Evolutionary conservation across 2,888 invertebrate genomes (phyloP).

Genomic region (Theristus sp.): DNA sequence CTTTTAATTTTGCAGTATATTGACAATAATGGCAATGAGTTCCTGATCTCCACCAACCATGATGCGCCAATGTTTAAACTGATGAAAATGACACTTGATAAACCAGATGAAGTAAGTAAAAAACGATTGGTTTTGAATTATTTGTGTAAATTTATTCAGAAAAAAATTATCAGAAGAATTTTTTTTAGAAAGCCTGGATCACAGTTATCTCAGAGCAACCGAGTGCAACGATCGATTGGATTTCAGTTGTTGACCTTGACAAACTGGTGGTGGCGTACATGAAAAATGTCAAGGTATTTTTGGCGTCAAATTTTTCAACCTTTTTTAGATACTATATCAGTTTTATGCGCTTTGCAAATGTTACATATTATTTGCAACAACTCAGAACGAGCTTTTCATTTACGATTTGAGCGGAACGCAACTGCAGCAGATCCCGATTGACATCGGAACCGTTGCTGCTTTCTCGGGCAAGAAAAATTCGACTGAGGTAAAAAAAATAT

Average conservation of each 20-base stretch:
- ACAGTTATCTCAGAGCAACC: conserved; percentile 63
- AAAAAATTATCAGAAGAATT: too few relatives aligned
- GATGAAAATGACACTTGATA: conserved; percentile 46
- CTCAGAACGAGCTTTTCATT: conserved; percentile 65
- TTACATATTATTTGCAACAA: too few relatives aligned
- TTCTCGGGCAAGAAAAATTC: conserved; percentile 55
- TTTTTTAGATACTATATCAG: too few relatives aligned
- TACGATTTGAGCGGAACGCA: conserved; percentile 53
- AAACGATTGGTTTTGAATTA: not conserved
- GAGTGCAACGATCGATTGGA: conserved; percentile 73
- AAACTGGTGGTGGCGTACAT: conserved; percentile 71
- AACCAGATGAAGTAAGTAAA: not conserved
- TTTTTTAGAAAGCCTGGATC: not conserved
- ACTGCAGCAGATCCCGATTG: conserved; percentile 41
- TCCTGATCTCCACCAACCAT: conserved; percentile 75
- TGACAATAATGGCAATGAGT: conserved; percentile 61
- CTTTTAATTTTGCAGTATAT: too few relatives aligned
- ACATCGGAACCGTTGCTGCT: conserved; percentile 64
- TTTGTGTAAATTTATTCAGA: not conserved
- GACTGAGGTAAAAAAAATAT: conserved; percentile 14
- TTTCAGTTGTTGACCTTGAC: conserved; percentile 58
- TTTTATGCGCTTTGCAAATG: too few relatives aligned
- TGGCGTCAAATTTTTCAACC: too few relatives aligned
- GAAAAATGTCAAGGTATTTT: conserved; percentile 85
- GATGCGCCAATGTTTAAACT: conserved; percentile 76